Conservation (phyloP, 2,113 vertebrate genomes). For the Hippocampus mohnikei region DNA sequence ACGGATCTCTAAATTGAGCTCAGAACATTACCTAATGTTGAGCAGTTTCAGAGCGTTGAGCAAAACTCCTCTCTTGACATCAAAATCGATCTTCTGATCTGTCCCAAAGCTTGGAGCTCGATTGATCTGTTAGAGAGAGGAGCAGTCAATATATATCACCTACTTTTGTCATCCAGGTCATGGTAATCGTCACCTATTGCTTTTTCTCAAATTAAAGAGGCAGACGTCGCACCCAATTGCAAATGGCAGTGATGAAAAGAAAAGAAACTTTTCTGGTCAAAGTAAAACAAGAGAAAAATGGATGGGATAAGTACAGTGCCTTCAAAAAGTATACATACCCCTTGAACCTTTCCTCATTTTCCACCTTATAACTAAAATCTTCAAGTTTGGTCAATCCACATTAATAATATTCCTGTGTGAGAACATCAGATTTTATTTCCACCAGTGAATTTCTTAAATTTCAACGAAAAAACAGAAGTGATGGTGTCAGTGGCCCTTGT, state of each 20-base stretch:
- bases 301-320: slow-evolving; percentile 10
- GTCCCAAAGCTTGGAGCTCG: slow-evolving; percentile 97
- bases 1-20: neutral
- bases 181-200: neutral
- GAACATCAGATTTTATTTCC: neutral
- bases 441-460: too few relatives aligned
- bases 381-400: neutral
- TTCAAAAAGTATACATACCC: too few relatives aligned
- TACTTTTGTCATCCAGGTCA: slow-evolving; percentile 7
- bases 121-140: slow-evolving; percentile 83
- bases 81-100: slow-evolving; percentile 97
- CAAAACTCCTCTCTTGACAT: slow-evolving; percentile 93
- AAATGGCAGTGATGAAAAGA: slow-evolving; percentile 32
- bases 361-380: neutral
- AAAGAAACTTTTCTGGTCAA: slow-evolving; percentile 2
- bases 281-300: slow-evolving; percentile 3
- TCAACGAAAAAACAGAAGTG: too few relatives aligned
- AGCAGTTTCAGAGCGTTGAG: slow-evolving; percentile 90
- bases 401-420: neutral
- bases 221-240: slow-evolving; percentile 31
- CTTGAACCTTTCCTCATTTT: too few relatives aligned
- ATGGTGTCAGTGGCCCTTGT: too few relatives aligned
- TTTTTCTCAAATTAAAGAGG: slow-evolving; percentile 28
- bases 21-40: slow-evolving; percentile 83
- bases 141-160: slow-evolving; percentile 40